Evolutionary conservation across 2,113 vertebrate genomes (phyloP).

Genomic region (Mastomys natalensis): DNA sequence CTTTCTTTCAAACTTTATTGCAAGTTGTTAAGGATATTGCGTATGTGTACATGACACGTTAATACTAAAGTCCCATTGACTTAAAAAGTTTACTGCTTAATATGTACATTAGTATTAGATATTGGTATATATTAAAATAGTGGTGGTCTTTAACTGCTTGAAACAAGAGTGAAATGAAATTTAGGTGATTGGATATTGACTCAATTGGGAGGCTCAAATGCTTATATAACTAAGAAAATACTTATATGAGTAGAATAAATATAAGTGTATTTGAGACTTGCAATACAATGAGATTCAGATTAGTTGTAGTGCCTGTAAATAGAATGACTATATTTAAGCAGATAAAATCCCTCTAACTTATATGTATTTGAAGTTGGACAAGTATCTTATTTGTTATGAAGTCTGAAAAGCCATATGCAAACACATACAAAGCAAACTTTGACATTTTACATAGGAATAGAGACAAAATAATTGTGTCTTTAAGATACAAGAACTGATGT

Average conservation of each 20-base stretch:
- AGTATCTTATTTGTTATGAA: background rate
- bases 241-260: background rate
- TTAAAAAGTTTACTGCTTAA: background rate
- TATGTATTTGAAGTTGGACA: slow-evolving; percentile 33
- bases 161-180: slow-evolving; percentile 18
- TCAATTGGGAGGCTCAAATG: background rate
- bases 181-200: slow-evolving; percentile 4
- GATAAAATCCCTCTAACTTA: background rate
- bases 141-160: background rate
- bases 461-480: slow-evolving; percentile 12
- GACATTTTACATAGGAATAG: slow-evolving; percentile 35
- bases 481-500: background rate
- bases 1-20: background rate
- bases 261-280: slow-evolving; percentile 11
- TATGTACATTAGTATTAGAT: background rate
- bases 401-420: background rate
- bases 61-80: slow-evolving; percentile 4
- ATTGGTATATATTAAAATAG: slow-evolving; percentile 9
- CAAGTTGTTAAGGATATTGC: background rate
- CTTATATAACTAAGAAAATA: slow-evolving; percentile 14
- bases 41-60: background rate
- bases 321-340: slow-evolving; percentile 39
- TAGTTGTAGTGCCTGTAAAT: background rate
- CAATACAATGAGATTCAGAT: background rate
- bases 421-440: slow-evolving; percentile 33